Base-by-base conservation (phyloP, 2,888 invertebrate genomes). In the Papilio gigon region DNA sequence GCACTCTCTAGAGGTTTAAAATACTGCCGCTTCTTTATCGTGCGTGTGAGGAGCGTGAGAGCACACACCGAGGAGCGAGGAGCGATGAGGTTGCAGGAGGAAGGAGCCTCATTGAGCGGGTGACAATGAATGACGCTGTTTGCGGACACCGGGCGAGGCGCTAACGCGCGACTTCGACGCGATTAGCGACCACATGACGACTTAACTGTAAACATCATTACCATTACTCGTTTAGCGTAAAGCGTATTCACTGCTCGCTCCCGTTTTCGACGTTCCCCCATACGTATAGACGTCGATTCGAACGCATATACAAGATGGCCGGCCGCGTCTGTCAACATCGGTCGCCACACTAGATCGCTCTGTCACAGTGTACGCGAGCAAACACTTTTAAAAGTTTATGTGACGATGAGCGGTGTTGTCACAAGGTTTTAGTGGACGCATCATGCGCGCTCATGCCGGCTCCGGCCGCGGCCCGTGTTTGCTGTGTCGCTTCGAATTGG, bases 341-440 rank as follows among this genome's bases (percentile, higher is more conserved):
- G 80, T 84, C 80, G 84, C 82, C 82, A 85, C 85, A 87, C 85
- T 86, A 88, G 86, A 88, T 88, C 84, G 83, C 76, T 82, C 83
- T 89, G 89, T 89, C 87, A 84, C 85, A 84, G 79, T 84, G 83
- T 84, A 82, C 74, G 76, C 73, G 77, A 76, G 88, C 73, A 90
- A 92, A 92, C 90, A 90, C 90, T 92, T 91, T 92, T 90, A 92
- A 90, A 82, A 89, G 88, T 87, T 88, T 85, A 87, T 88, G 86
- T 85, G 81, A 80, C 79, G 87, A 85, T 87, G 84, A 89, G 86
- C 85, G 85, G 84, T 92, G 90, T 92, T 90, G 88, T 82, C 85
- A 76, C 75, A 89, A 88, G 80, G 79, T 80, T 87, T 92, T 92
- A 92, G 90, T 88, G 87, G 76, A 11, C 80, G 80, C 86, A 89